Evolutionary conservation across 2,113 vertebrate genomes (phyloP).

Genomic region (Mastomys coucha): DNA sequence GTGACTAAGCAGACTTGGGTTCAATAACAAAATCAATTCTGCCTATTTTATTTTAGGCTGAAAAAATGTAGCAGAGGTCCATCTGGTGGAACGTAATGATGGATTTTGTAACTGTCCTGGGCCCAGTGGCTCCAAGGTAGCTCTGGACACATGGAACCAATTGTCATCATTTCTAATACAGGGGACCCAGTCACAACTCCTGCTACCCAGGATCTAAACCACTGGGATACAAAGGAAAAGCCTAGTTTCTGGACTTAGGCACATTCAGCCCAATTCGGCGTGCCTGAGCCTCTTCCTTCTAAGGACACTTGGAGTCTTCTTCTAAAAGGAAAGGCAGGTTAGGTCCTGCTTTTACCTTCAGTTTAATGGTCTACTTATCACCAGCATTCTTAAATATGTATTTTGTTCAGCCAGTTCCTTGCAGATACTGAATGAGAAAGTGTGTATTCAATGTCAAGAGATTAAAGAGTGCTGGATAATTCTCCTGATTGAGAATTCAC

Average conservation of each 20-base stretch:
- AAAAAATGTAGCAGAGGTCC: not conserved
- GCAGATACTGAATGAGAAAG: slow-evolving; percentile 10
- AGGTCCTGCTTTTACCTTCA: not conserved
- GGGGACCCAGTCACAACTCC: not conserved
- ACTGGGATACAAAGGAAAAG: not conserved
- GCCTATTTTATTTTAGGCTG: not conserved
- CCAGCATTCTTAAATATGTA: slow-evolving; percentile 62
- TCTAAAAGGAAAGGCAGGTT: slow-evolving; percentile 32
- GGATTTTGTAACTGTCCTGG: not conserved
- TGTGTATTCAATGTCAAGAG: not conserved
- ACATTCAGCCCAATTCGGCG: not conserved
- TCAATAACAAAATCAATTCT: not conserved
- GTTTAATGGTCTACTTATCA: slow-evolving; percentile 33
- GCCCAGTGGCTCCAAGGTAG: not conserved
- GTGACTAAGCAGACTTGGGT: not conserved
- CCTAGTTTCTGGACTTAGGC: not conserved
- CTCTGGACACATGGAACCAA: not conserved
- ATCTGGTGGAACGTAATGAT: not conserved
- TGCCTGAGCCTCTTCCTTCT: not conserved
- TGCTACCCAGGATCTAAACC: not conserved
- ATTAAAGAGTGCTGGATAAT: slow-evolving; percentile 33
- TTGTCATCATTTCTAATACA: not conserved
- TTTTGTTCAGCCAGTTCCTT: slow-evolving; percentile 40
- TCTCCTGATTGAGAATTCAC: slow-evolving; percentile 48
- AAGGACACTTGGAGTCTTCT: not conserved